Conservation (phyloP, 2,113 vertebrate genomes). For the Synodontis membranacea region DNA sequence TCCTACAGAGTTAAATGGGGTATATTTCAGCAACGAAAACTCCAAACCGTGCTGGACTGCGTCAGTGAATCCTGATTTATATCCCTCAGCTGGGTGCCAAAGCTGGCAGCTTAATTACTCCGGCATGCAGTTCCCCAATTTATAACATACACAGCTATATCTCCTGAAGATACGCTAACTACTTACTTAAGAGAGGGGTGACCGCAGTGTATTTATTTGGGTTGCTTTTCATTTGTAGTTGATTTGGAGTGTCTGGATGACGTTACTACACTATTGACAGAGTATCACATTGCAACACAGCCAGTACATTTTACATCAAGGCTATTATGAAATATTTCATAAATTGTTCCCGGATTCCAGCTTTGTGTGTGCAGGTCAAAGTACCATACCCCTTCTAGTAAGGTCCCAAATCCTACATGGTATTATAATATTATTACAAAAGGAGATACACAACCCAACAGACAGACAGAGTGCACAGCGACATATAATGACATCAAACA, state of each 20-base stretch:
- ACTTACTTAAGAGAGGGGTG: neutral
- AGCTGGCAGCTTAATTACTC: conserved; percentile 9
- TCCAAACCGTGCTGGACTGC: neutral
- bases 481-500: conserved; percentile 47
- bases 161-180: neutral
- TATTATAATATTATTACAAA: conserved; percentile 3
- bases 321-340: neutral
- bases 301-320: neutral
- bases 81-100: neutral
- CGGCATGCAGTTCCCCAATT: neutral
- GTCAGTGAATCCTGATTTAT: neutral
- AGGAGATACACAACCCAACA: conserved; percentile 9
- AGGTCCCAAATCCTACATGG: neutral
- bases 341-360: neutral
- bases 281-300: neutral
- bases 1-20: neutral
- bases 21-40: neutral
- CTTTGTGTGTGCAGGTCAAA: conserved; percentile 8
- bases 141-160: neutral
- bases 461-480: conserved; percentile 32
- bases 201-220: neutral
- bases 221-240: neutral
- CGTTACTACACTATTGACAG: neutral
- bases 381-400: conserved; percentile 20
- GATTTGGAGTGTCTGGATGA: neutral